A percentile compares a stretch with the other conserved stretches of the same genome.
phyloP scores from a whole-genome alignment of 35 echinoderm and acorn worm genomes.

The Lytechinus pictus region DNA sequence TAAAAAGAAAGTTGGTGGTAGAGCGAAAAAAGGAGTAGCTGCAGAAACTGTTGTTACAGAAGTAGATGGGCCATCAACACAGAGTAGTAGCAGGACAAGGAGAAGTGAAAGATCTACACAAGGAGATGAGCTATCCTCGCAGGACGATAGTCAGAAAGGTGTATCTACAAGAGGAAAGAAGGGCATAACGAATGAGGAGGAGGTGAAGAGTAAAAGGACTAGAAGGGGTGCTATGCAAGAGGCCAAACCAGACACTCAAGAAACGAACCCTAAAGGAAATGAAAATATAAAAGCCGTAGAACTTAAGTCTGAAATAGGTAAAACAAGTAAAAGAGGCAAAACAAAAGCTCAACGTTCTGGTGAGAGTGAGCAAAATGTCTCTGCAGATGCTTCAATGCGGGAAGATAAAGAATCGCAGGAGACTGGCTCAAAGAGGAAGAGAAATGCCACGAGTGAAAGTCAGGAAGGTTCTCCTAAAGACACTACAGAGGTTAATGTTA shows the following conservation, averaged over 20 bases:
- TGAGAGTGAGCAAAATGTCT: neutral
- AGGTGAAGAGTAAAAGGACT: neutral
- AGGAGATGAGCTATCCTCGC: neutral
- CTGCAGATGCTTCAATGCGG: too few relatives aligned
- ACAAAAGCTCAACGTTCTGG: neutral
- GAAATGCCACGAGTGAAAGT: neutral
- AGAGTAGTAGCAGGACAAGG: neutral
- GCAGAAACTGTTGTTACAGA: neutral
- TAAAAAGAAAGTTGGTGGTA: neutral
- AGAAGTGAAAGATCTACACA: neutral
- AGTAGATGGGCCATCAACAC: conserved; percentile 1
- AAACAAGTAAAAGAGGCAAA: neutral
- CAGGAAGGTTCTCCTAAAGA: neutral
- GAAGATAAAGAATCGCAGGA: neutral
- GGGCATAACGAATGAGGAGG: neutral
- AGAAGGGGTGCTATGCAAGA: neutral
- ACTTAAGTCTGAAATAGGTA: neutral
- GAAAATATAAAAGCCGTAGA: neutral
- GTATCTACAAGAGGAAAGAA: neutral
- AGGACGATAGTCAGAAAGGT: neutral
- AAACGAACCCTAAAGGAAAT: neutral
- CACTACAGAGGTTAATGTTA: neutral
- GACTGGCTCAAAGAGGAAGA: neutral
- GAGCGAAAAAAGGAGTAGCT: neutral
- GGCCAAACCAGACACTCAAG: neutral